Evolutionary conservation across 2,113 vertebrate genomes (phyloP).

Genomic region (Abramis brama): DNA sequence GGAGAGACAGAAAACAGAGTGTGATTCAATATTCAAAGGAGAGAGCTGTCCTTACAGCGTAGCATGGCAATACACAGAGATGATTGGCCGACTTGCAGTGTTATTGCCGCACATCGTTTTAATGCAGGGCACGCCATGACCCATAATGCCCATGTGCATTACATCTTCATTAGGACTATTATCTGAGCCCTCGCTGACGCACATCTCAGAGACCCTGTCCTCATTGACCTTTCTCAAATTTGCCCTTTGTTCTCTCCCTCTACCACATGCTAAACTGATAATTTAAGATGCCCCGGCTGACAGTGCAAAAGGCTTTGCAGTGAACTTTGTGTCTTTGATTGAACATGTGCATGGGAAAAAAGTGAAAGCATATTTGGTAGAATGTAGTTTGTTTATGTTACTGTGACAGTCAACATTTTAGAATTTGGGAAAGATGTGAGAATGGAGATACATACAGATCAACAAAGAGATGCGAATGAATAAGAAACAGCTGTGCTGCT

Average conservation of each 20-base stretch:
- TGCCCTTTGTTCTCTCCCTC: background rate
- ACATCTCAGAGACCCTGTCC: constrained; percentile 34
- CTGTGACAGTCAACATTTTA: background rate
- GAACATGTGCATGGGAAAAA: constrained; percentile 49
- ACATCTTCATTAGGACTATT: constrained; percentile 60
- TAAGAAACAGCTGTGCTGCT: constrained; percentile 26
- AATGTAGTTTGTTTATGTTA: constrained; percentile 7
- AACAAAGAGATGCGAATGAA: background rate
- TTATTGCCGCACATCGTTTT: constrained; percentile 37
- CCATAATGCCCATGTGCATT: constrained; percentile 35
- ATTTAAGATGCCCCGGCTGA: constrained; percentile 52
- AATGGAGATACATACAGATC: background rate
- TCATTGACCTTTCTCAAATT: constrained; percentile 50
- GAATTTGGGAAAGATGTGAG: background rate
- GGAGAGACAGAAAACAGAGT: constrained; percentile 20
- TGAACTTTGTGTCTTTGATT: constrained; percentile 50
- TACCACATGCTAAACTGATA: constrained; percentile 43
- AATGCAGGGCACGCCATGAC: constrained; percentile 34
- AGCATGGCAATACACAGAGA: constrained; percentile 14
- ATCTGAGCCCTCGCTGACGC: constrained; percentile 39
- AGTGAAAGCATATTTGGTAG: background rate
- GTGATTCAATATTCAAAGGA: constrained; percentile 20
- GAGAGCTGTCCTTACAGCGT: background rate
- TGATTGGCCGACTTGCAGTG: constrained; percentile 9
- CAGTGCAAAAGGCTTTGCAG: constrained; percentile 35